Conservation (phyloP, 2,797 vertebrate genomes). For the Cyclura pinguis region DNA sequence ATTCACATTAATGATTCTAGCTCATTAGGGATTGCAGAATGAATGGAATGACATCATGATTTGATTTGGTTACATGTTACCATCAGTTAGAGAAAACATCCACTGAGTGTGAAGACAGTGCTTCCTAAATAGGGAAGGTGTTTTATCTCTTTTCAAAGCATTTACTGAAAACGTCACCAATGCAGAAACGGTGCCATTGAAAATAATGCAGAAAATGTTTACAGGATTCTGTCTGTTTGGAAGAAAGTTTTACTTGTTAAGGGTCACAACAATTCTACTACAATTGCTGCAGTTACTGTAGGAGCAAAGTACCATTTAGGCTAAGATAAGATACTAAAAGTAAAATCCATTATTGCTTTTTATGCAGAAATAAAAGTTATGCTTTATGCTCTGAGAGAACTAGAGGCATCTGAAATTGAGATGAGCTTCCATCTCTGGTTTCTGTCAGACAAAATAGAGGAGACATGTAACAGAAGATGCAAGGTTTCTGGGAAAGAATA, state of each 20-base stretch:
- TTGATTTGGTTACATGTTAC: neutral
- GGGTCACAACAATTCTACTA: neutral
- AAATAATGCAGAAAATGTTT: neutral
- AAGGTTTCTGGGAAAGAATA: neutral
- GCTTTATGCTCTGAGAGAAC: neutral
- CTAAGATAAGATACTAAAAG: slow-evolving; percentile 26
- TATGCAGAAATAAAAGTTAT: slow-evolving; percentile 10
- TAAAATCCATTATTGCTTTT: neutral
- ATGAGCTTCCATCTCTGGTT: slow-evolving; percentile 18
- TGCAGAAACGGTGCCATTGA: neutral
- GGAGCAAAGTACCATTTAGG: neutral
- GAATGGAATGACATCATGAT: neutral
- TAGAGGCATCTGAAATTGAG: neutral
- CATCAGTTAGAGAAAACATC: neutral
- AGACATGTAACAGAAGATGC: slow-evolving; percentile 1
- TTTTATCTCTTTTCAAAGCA: neutral
- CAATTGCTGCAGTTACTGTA: neutral
- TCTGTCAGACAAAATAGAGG: slow-evolving; percentile 15
- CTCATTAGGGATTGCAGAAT: neutral
- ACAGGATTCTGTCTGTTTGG: neutral
- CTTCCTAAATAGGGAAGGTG: neutral
- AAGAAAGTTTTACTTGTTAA: slow-evolving; percentile 8
- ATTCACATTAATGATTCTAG: neutral
- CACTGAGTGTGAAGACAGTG: neutral
- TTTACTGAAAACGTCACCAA: neutral